Percentiles rank a stretch among this genome's conserved stretches.
Evolutionary conservation across 2,797 vertebrate species (phyloP).

Genomic region (Myotis vivesi): DNA sequence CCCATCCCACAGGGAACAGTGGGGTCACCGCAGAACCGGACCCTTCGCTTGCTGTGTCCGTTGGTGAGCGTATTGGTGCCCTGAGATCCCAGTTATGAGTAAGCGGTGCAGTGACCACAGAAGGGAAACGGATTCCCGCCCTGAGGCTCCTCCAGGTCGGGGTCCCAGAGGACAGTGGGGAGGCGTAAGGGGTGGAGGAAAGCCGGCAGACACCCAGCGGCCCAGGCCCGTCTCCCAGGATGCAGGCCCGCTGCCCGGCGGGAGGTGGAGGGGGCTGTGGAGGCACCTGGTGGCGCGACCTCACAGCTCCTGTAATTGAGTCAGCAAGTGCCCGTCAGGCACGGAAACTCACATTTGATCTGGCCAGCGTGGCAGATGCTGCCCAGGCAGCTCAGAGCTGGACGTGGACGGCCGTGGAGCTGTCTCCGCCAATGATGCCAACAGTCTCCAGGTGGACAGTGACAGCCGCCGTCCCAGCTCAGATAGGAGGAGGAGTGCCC

Average conservation of each 20-base stretch:
- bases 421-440: conserved; percentile 78
- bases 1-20: rapidly evolving
- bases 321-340: conserved; percentile 50
- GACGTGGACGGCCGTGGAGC: conserved; percentile 75
- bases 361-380: conserved; percentile 60
- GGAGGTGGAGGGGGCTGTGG: background rate
- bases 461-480: conserved; percentile 69
- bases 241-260: background rate
- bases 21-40: background rate
- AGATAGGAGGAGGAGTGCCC: conserved; percentile 25
- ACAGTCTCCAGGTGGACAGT: conserved; percentile 63
- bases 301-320: conserved; percentile 69
- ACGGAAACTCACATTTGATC: conserved; percentile 77
- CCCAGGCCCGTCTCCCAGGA: background rate
- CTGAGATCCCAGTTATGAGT: background rate
- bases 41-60: background rate
- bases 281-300: conserved; percentile 61
- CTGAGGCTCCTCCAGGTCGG: background rate
- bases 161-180: background rate
- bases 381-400: conserved; percentile 77
- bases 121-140: background rate
- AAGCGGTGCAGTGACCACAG: rapidly evolving
- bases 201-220: background rate
- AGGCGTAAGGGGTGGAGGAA: too few relatives aligned
- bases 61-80: background rate